Conservation (phyloP, 2,797 vertebrate species). For the Eleutherodactylus coqui region DNA sequence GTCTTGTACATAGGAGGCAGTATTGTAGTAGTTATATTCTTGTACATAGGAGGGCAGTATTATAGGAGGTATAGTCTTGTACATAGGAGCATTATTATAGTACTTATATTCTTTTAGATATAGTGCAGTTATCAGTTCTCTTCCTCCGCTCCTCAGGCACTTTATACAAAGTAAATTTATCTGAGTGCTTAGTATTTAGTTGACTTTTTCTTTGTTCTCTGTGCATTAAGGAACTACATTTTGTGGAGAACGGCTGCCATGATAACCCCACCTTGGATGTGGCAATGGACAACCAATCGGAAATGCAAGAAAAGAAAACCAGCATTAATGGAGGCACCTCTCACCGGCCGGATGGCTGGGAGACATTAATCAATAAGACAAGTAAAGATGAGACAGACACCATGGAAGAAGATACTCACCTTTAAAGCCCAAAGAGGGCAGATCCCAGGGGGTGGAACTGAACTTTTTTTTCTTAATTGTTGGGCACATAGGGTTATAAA, state of each 20-base stretch:
- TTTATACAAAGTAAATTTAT: background rate
- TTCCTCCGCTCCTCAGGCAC: background rate
- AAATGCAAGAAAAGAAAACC: slow-evolving; percentile 92
- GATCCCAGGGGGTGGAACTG: background rate
- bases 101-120: background rate
- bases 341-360: slow-evolving; percentile 82
- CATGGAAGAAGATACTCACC: slow-evolving; percentile 95
- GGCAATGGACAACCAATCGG: slow-evolving; percentile 88
- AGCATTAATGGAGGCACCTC: slow-evolving; percentile 86
- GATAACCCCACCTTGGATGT: slow-evolving; percentile 97
- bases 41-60: background rate
- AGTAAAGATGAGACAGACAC: slow-evolving; percentile 87
- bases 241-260: slow-evolving; percentile 97
- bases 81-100: background rate
- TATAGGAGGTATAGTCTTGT: background rate
- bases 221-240: slow-evolving; percentile 92
- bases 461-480: background rate
- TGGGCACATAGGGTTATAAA: slow-evolving; percentile 67
- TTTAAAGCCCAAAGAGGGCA: slow-evolving; percentile 73
- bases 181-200: background rate
- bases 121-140: background rate
- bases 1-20: background rate
- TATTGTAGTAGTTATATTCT: slow-evolving; percentile 18
- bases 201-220: background rate
- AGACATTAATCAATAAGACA: slow-evolving; percentile 88